Evolutionary conservation across 2,888 invertebrate genomes (phyloP).

Genomic region (Brachycybe producta): DNA sequence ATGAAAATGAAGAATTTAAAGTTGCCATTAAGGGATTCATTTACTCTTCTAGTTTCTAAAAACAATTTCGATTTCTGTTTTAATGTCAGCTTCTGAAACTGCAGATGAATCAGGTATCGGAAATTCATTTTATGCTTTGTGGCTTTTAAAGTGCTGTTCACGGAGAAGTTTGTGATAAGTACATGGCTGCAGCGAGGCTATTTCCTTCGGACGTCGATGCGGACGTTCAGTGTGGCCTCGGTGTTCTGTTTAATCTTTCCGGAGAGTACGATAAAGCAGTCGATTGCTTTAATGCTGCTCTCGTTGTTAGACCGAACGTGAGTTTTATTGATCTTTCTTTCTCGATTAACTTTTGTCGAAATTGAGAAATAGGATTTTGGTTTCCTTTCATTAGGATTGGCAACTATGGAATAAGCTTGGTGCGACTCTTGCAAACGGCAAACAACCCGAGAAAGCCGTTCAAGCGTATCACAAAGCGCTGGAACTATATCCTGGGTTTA

Average conservation of each 20-base stretch:
- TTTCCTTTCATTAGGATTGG: conserved; percentile 52
- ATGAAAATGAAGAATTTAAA: too few relatives aligned
- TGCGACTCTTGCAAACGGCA: conserved; percentile 92
- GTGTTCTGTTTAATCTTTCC: conserved; percentile 86
- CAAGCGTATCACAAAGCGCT: conserved; percentile 88
- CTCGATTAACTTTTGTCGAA: neutral
- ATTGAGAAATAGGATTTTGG: neutral
- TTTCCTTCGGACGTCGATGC: conserved; percentile 60
- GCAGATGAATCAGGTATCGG: conserved; percentile 1
- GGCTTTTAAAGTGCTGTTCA: conserved; percentile 41
- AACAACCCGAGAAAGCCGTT: conserved; percentile 87
- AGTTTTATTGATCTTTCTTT: conserved; percentile 25
- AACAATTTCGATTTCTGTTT: too few relatives aligned
- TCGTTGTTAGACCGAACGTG: conserved; percentile 65
- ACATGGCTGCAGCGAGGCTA: conserved; percentile 54
- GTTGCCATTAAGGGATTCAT: too few relatives aligned
- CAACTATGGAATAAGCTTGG: conserved; percentile 94
- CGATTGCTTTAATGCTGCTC: conserved; percentile 85
- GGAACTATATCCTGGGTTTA: conserved; percentile 84
- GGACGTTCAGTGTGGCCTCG: conserved; percentile 85
- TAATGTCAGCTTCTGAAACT: conserved; percentile 13
- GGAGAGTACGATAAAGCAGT: conserved; percentile 91
- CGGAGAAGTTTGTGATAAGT: conserved; percentile 57
- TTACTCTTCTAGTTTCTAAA: too few relatives aligned
- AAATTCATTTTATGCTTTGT: conserved; percentile 5